Percentiles rank a stretch among this genome's conserved stretches.
These are phyloP conservation scores for Drosophila insularis DNA, from an alignment of 1,140 invertebrate species.

Conservation along the genomic window DNA sequence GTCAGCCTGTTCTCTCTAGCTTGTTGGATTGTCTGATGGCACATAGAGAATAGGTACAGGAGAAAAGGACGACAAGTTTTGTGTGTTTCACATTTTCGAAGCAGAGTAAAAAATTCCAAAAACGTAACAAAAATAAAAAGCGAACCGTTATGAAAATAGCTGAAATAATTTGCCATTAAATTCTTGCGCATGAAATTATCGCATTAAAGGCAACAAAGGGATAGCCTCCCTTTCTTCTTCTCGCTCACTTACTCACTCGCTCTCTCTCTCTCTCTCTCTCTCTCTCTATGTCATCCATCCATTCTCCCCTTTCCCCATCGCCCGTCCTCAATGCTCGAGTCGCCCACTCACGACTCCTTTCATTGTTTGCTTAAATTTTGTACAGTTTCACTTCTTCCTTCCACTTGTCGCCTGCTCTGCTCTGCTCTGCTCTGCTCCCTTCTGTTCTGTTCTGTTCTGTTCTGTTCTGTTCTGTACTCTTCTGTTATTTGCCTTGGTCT, in stretches of 20 bases:
- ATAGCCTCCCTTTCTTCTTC: neutral
- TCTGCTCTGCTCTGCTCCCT: constrained; percentile 16
- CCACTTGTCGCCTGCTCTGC: constrained; percentile 1
- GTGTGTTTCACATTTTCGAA: constrained; percentile 17
- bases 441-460: no score
- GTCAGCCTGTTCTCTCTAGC: neutral
- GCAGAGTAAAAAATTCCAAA: constrained; percentile 6
- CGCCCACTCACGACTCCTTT: constrained; percentile 32
- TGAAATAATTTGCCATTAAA: constrained; percentile 76
- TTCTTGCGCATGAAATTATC: constrained; percentile 73
- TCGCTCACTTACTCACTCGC: constrained; percentile 2
- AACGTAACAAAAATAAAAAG: constrained; percentile 39
- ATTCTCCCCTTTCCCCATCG: neutral
- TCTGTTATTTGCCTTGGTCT: constrained; percentile 70
- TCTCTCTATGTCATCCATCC: neutral
- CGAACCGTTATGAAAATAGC: constrained; percentile 70
- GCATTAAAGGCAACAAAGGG: constrained; percentile 69
- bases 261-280: neutral
- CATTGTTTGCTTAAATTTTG: constrained; percentile 77
- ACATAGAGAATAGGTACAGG: neutral
- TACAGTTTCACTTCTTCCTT: constrained; percentile 52
- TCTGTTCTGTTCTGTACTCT: constrained; percentile 32
- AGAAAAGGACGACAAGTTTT: constrained; percentile 42
- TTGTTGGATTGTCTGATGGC: neutral
- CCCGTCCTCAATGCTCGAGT: neutral